A percentile compares a stretch with the other conserved stretches of the same genome.
These are phyloP conservation scores for Cacoxenus indagator DNA, from an alignment of 2,888 invertebrate genomes.

Conservation along the genomic window DNA sequence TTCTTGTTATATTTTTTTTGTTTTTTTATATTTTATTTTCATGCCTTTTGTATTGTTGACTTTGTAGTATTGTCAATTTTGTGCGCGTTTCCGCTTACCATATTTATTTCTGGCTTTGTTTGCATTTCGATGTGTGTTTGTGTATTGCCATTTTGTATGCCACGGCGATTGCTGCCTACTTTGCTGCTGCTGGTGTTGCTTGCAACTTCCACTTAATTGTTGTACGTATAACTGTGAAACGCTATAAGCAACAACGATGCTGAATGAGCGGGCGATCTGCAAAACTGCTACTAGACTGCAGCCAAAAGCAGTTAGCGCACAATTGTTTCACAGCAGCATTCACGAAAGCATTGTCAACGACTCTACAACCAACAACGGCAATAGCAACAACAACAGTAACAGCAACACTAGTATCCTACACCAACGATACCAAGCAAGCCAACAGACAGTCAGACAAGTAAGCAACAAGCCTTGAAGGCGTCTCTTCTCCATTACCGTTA, in stretches of 20 bases:
- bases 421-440: background rate
- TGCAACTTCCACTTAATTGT: slow-evolving; percentile 16
- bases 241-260: background rate
- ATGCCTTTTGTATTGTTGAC: slow-evolving; percentile 30
- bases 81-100: slow-evolving; percentile 32
- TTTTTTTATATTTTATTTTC: slow-evolving; percentile 29
- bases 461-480: background rate
- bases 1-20: slow-evolving; percentile 38
- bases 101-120: slow-evolving; percentile 1
- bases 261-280: background rate
- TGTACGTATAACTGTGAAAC: slow-evolving; percentile 2
- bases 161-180: background rate
- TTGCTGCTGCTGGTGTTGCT: background rate
- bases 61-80: slow-evolving; percentile 54
- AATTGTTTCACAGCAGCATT: slow-evolving; percentile 8
- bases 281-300: background rate
- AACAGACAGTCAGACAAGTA: background rate
- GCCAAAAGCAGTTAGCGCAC: slow-evolving; percentile 14
- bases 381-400: background rate
- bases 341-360: no score
- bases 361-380: background rate
- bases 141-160: background rate
- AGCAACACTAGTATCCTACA: background rate
- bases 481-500: background rate
- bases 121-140: slow-evolving; percentile 17